These are phyloP conservation scores for Atlantisia rogersi DNA, from an alignment of 2,113 vertebrate genomes.

Conservation along the genomic window DNA sequence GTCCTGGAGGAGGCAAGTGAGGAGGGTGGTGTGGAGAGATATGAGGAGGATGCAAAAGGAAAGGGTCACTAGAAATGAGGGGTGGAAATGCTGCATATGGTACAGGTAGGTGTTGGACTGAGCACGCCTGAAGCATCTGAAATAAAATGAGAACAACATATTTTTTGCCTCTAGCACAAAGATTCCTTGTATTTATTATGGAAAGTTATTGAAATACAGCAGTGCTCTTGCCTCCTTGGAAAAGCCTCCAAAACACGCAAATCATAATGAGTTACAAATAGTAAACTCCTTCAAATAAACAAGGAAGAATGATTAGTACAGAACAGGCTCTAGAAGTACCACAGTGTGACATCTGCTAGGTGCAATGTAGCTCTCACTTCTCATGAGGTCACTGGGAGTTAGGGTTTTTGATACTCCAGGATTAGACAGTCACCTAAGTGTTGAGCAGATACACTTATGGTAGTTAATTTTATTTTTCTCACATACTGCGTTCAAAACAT, in stretches of 20 bases:
- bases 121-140: conserved; percentile 96
- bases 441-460: neutral
- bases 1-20: conserved; percentile 90
- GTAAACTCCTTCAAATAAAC: neutral
- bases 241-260: neutral
- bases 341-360: neutral
- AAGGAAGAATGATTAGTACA: neutral
- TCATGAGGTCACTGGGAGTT: neutral
- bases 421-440: neutral
- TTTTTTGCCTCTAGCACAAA: conserved; percentile 20
- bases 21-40: conserved; percentile 89
- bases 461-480: neutral
- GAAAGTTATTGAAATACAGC: neutral
- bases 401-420: neutral
- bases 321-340: neutral
- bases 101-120: conserved; percentile 95
- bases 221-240: neutral
- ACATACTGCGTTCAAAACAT: neutral
- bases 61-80: conserved; percentile 92
- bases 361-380: neutral
- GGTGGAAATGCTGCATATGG: conserved; percentile 95
- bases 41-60: conserved; percentile 93
- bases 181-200: neutral
- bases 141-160: conserved; percentile 22
- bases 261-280: neutral